Percentiles rank a stretch among this genome's conserved stretches.
These are phyloP conservation scores for Cettia cetti DNA, from an alignment of 2,113 vertebrate genomes.

Conservation along the genomic window DNA sequence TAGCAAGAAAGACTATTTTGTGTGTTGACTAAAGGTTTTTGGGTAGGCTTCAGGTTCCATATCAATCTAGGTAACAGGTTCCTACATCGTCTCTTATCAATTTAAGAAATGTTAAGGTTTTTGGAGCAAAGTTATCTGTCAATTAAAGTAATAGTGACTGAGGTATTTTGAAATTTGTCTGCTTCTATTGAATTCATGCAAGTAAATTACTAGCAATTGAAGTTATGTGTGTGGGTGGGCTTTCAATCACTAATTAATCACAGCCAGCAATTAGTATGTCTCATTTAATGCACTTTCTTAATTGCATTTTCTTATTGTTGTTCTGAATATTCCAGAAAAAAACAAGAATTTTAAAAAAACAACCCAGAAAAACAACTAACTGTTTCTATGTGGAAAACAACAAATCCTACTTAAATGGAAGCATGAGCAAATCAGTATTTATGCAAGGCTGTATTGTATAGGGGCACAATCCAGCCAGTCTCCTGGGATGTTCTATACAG, in stretches of 20 bases:
- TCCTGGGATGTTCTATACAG: not conserved
- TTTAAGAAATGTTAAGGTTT: not conserved
- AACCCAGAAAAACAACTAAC: not conserved
- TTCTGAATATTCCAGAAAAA: not conserved
- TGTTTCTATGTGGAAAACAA: not conserved
- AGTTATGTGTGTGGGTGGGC: not conserved
- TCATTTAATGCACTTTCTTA: not conserved
- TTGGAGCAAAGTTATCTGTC: not conserved
- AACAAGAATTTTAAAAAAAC: not conserved
- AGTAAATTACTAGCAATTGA: not conserved
- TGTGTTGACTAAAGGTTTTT: not conserved
- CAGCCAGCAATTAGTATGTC: not conserved
- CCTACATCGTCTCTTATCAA: not conserved
- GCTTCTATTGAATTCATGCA: not conserved
- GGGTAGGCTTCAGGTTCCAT: not conserved
- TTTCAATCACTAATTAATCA: conserved; percentile 12
- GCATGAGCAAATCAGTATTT: not conserved
- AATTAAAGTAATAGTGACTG: not conserved
- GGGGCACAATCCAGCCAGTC: not conserved
- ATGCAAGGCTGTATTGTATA: not conserved
- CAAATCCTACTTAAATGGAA: not conserved
- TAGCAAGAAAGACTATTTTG: not conserved
- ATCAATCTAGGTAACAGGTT: not conserved
- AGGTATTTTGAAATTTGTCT: conserved; percentile 6
- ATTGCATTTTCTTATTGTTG: not conserved